Base-by-base conservation (phyloP, 2,888 invertebrate species). In the Drosophila sordidapex region DNA sequence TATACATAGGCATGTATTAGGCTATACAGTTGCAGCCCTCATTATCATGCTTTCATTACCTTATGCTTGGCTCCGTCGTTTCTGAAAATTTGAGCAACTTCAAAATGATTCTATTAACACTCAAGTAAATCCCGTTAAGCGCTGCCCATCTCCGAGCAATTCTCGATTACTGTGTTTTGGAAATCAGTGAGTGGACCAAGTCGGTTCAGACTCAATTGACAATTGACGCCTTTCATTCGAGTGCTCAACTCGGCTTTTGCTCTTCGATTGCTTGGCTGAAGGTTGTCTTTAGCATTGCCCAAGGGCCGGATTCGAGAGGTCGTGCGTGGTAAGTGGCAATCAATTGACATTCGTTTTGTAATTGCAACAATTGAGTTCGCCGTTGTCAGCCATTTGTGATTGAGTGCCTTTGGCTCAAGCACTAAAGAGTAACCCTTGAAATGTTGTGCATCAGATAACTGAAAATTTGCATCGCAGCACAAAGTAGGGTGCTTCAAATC, bases 281-380 rank as follows among this genome's bases (percentile, higher is more conserved):
- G 51, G 36, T 68, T 54, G 61, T 46, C 56, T 40, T 36, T 29
- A 8, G n/a, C 33, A 21, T 10, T 40, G 73, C 25, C 27, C 56
- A 54, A 18, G 25, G 72, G n/a, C 13, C 27, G n/a, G 21, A 25
- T 27, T 61, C 61, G 61, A 76, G 68, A 52, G 61, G 58, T 15
- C 40, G 68, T 36, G 71, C 80, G 81, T 83, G 82, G 68, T 70
- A 82, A 83, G 82, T 83, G 82, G 80, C 82, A 84, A 82, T 73
- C 82, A 83, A 84, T 82, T 77, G 85, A 77, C 73, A 82, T 82
- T 73, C 52, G 67, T 46, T 46, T 54, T 74, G 77, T 84, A 83
- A 84, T 82, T 83, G 82, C 80, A 65, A 77, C 85, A 80, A 82
- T 82, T 76, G 74, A 82, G 66, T 25, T 46, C 58, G 71, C 46